Percentiles rank a stretch among this genome's conserved stretches.
Evolutionary conservation across 2,113 vertebrate species (phyloP).

Genomic region (Trochalopteron elliotii): DNA sequence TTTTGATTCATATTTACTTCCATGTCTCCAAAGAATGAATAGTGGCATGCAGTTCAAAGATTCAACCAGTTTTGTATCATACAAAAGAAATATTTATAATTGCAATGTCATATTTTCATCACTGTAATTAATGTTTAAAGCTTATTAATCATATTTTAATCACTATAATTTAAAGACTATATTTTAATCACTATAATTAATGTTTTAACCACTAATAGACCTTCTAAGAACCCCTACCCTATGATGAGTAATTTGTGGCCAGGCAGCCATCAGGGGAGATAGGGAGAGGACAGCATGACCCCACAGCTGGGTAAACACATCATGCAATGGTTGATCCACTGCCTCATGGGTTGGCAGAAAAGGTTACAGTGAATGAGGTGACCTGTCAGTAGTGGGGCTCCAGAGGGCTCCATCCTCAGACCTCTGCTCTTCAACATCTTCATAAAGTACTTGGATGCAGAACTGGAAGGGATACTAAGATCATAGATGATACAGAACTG

Average conservation of each 20-base stretch:
- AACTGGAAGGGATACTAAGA: not conserved
- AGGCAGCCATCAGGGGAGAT: not conserved
- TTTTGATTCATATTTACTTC: not conserved
- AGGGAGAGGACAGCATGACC: not conserved
- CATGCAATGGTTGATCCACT: too few species aligned
- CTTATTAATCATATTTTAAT: not conserved
- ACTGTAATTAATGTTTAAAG: not conserved
- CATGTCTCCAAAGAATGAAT: not conserved
- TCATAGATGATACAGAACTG: not conserved
- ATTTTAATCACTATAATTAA: not conserved
- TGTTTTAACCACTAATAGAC: not conserved
- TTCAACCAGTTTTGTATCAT: not conserved
- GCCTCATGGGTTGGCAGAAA: rapidly evolving
- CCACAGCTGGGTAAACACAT: not conserved
- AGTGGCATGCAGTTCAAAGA: not conserved
- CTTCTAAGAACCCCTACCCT: not conserved
- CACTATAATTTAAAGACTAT: not conserved
- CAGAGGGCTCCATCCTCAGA: not conserved
- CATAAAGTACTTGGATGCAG: not conserved
- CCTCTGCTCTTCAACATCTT: not conserved
- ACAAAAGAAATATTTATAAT: not conserved
- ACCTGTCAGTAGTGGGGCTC: not conserved
- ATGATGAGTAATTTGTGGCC: not conserved
- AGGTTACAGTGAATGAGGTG: not conserved
- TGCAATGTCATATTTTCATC: not conserved